A percentile compares a stretch with the other conserved stretches of the same genome.
Conservation (phyloP, 1,140 invertebrate genomes). For the Macrobrachium nipponense region DNA sequence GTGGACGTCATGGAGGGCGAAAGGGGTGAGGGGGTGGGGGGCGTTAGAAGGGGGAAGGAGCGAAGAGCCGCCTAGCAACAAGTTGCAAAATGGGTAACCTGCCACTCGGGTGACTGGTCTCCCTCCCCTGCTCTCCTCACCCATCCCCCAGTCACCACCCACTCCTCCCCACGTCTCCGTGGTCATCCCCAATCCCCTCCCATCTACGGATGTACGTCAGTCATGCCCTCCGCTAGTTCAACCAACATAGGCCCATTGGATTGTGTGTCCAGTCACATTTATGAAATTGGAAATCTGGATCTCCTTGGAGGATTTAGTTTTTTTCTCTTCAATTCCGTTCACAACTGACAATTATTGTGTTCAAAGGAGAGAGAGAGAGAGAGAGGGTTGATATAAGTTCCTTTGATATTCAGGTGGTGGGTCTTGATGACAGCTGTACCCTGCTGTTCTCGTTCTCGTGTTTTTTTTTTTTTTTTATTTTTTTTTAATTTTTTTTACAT, state of each 20-base stretch:
- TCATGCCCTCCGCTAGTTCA: neutral
- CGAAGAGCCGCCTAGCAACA: slow-evolving; percentile 40
- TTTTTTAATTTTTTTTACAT: no score
- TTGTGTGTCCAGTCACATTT: neutral
- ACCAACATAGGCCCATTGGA: neutral
- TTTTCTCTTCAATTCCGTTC: no score
- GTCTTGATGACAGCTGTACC: no score
- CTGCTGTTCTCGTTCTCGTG: no score
- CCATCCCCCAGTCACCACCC: neutral
- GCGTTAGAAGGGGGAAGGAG: slow-evolving; percentile 1
- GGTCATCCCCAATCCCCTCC: slow-evolving; percentile 26
- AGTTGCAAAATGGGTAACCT: slow-evolving; percentile 55
- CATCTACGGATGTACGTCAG: neutral
- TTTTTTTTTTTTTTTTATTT: no score
- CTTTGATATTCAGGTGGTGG: no score
- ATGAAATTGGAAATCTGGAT: neutral
- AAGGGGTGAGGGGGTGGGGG: neutral
- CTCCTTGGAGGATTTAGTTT: no score
- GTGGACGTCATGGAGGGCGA: neutral
- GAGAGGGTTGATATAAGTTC: no score
- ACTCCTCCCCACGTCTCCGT: neutral
- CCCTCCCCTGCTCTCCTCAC: neutral
- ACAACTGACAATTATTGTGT: no score
- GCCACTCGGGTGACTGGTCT: slow-evolving; percentile 28
- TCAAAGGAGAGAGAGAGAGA: no score